Base-by-base conservation (phyloP, 2,797 vertebrate species). In the Enteromius fasciolatus region DNA sequence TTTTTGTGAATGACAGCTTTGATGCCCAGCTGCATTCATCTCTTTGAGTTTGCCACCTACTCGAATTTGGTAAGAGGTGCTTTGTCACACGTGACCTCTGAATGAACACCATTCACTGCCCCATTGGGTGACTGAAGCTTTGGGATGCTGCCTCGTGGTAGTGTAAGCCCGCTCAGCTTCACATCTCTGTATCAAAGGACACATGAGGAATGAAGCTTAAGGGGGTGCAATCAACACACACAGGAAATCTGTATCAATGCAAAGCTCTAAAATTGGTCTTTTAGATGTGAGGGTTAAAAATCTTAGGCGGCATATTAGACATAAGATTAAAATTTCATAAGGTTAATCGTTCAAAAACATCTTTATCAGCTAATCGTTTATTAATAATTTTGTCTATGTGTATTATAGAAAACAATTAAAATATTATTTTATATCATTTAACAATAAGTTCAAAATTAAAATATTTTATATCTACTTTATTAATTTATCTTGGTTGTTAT, bases 21-120 rank as follows among this genome's bases (percentile, higher is more conserved):
- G 3, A 48, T 23, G 15, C 23, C 2, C 63, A 73, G 67, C 25
- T 33, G 80, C 66, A 63, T 87, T 78, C 84, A 86, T 67, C 80
- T 33, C 14, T 73, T 28, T 61, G n/a, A 23, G 25, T 61, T 18
- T 66, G 75, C 10, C 46, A 92, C 94, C 17, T 94, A 94, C 95
- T 95, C 92, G 1, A 94, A 89, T 91, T 92, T 94, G 76, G 94
- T 95, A 80, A 95, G 94, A 6, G 92, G 91, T 4, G 90, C 94
- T 84, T 94, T 95, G 90, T 95, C 94, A 18, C 92, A 92, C 63
- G 91, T 94, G 88, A 93, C 87, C 68, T 94, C 94, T 33, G 87
- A 85, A 74, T 90, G 87, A 66, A 46, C 63, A 39, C 83, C 84
- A 59, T 83, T 88, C 48, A 83, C 82, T 54, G 81, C 82, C 9